Conservation (phyloP, 2,113 vertebrate genomes). For the Lichenostomus cassidix region DNA sequence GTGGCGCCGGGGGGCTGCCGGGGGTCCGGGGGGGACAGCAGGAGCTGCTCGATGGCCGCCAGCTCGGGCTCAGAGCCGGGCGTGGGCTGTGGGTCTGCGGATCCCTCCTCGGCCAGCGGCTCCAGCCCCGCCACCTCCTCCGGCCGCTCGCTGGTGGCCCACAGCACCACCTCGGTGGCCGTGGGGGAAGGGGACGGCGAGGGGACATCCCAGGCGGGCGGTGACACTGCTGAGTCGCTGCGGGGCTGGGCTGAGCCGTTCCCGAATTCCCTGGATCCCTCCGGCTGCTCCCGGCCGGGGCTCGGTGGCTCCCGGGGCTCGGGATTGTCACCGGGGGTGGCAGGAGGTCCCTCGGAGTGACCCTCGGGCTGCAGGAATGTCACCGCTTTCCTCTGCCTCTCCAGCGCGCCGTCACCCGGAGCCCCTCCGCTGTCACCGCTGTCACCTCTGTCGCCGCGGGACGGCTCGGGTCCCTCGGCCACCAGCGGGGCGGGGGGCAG, state of each 20-base stretch:
- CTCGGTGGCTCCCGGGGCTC: neutral
- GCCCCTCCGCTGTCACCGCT: neutral
- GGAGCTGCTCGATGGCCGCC: no score
- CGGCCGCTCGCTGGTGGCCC: neutral
- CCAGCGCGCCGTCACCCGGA: neutral
- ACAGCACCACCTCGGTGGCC: rapidly evolving
- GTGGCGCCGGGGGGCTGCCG: no score
- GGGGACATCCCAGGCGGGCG: rapidly evolving
- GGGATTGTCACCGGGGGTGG: neutral
- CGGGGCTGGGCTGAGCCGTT: neutral
- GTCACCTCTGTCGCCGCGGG: no score
- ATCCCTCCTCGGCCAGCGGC: neutral
- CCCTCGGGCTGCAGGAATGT: rapidly evolving
- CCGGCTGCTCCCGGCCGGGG: rapidly evolving
- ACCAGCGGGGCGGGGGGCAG: neutral
- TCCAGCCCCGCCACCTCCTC: neutral
- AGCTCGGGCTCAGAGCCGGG: rapidly evolving
- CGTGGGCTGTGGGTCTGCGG: neutral
- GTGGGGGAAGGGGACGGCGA: rapidly evolving
- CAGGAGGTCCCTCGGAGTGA: neutral
- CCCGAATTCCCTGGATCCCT: rapidly evolving
- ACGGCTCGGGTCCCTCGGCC: neutral
- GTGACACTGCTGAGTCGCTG: rapidly evolving
- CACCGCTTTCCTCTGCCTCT: constrained; percentile 40
- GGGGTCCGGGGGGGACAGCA: no score